phyloP scores from a whole-genome alignment of 2,113 vertebrate species.

The Tauraco erythrolophus region DNA sequence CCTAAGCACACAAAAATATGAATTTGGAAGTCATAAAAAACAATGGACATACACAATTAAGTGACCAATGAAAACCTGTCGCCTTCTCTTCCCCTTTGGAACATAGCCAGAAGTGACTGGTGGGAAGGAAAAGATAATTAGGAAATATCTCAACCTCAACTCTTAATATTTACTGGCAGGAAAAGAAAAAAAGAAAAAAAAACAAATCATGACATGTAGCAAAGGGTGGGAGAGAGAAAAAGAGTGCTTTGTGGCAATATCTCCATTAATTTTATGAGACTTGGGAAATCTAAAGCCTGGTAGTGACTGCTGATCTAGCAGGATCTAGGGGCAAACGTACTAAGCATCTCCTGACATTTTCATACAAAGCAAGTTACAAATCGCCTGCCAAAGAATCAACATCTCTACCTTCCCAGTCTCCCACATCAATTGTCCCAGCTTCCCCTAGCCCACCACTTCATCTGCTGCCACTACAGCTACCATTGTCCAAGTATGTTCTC shows the following conservation, averaged over 20 bases:
- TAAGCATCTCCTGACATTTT: background rate
- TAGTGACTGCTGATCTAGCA: background rate
- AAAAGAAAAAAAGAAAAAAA: background rate
- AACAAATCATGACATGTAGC: background rate
- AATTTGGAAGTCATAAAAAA: constrained; percentile 45
- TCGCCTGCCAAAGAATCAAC: background rate
- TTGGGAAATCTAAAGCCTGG: background rate
- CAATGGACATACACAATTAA: background rate
- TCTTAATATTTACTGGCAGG: background rate
- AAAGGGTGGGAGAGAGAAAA: background rate
- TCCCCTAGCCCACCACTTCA: background rate
- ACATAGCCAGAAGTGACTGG: background rate
- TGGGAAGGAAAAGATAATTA: background rate
- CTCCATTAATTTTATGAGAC: background rate
- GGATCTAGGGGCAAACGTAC: background rate
- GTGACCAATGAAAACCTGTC: constrained; percentile 30
- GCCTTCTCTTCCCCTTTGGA: background rate
- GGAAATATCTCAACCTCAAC: background rate
- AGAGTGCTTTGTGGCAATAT: background rate
- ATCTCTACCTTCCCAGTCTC: background rate
- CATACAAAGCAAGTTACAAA: background rate
- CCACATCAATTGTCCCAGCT: background rate
- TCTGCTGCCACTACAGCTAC: background rate
- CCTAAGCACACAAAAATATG: constrained; percentile 35
- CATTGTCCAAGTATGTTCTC: background rate